Evolutionary conservation across 2,888 invertebrate genomes (phyloP).

Genomic region (Frankliniella intonsa): DNA sequence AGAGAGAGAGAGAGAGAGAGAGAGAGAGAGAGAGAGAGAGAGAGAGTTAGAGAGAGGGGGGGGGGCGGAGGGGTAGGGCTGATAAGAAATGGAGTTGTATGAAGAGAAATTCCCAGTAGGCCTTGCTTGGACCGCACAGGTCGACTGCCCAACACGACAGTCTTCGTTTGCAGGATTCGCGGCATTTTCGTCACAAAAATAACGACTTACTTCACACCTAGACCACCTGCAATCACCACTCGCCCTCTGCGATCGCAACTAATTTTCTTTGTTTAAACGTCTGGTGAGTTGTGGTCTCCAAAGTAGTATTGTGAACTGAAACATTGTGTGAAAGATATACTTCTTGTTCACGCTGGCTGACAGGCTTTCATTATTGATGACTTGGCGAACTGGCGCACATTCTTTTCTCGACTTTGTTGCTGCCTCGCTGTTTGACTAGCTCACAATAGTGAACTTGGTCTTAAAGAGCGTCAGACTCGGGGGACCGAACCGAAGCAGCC

Average conservation of each 20-base stretch:
- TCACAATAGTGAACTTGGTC: background rate
- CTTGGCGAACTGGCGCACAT: background rate
- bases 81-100: too few species aligned
- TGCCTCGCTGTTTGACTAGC: slow-evolving; percentile 18
- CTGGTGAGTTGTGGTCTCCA: background rate
- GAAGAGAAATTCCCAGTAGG: too few species aligned
- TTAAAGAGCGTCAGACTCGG: background rate
- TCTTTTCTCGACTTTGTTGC: background rate
- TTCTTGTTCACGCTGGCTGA: background rate
- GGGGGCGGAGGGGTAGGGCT: too few species aligned
- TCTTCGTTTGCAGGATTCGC: background rate
- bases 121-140: too few species aligned
- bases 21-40: too few species aligned
- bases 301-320: background rate
- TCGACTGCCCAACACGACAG: too few species aligned
- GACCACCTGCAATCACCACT: background rate
- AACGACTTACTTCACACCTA: too few species aligned
- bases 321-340: background rate
- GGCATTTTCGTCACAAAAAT: background rate
- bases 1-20: too few species aligned
- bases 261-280: background rate
- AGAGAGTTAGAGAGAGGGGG: too few species aligned
- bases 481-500: background rate
- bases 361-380: slow-evolving; percentile 9
- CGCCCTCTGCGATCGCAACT: background rate